phyloP scores from a whole-genome alignment of 2,888 invertebrate species.

The Teleiodes luculella region DNA sequence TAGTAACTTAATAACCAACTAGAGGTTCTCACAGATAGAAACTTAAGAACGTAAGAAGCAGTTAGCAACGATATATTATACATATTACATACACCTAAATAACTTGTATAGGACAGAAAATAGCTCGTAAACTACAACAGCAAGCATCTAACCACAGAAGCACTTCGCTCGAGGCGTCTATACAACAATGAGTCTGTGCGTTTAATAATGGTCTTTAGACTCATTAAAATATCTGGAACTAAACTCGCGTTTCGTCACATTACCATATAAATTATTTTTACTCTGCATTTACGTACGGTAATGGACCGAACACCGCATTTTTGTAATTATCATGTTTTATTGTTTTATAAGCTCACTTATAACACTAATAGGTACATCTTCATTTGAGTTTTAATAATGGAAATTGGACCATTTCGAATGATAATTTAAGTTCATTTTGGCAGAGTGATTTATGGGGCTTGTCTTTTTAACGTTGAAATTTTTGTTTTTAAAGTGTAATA shows the following conservation, averaged over 20 bases:
- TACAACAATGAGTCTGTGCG: background rate
- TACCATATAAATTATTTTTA: constrained; percentile 15
- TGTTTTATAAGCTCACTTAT: constrained; percentile 1
- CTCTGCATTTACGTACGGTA: constrained; percentile 6
- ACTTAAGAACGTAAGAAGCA: no score
- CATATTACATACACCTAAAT: no score
- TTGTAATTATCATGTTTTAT: constrained; percentile 13
- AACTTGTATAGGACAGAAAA: no score
- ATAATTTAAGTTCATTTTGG: background rate
- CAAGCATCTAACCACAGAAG: no score
- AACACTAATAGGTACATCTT: background rate
- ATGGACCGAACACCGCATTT: constrained; percentile 12
- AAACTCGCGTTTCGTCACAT: constrained; percentile 16
- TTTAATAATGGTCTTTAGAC: constrained; percentile 2
- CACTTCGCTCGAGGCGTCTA: background rate
- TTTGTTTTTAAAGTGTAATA: no score
- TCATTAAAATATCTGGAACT: constrained; percentile 4
- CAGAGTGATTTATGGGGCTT: background rate
- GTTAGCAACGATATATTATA: no score
- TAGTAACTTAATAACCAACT: no score
- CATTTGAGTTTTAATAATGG: constrained; percentile 2
- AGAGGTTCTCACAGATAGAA: no score
- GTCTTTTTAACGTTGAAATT: no score
- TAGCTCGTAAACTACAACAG: no score
- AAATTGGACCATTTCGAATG: constrained; percentile 1